A percentile compares a stretch with the other conserved stretches of the same genome.
Evolutionary conservation across 2,797 vertebrate species (phyloP).

Genomic region (Sebastes reedi): DNA sequence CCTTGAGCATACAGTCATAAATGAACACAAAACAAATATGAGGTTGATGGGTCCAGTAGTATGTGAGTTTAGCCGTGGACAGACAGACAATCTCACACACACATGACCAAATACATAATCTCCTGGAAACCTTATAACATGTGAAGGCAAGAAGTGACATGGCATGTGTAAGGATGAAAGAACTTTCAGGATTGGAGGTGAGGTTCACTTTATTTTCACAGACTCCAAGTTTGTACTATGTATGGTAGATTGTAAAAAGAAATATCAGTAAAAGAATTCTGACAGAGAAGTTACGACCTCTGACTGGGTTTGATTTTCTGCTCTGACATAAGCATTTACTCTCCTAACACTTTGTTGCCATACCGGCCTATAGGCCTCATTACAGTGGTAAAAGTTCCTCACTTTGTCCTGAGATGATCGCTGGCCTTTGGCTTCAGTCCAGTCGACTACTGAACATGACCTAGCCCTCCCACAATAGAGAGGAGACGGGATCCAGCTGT

Average conservation of each 20-base stretch:
- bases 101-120: not conserved
- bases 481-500: conserved; percentile 53
- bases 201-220: not conserved
- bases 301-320: not conserved
- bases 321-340: not conserved
- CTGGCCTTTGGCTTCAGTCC: conserved; percentile 18
- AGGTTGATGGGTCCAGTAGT: not conserved
- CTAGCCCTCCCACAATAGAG: conserved; percentile 8
- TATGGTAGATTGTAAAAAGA: not conserved
- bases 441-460: conserved; percentile 41
- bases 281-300: not conserved
- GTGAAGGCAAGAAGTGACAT: not conserved
- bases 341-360: not conserved
- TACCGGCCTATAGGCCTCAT: not conserved
- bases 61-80: not conserved
- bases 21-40: not conserved
- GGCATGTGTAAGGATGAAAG: not conserved
- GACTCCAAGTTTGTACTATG: not conserved
- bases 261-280: not conserved
- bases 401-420: conserved; percentile 8
- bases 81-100: not conserved
- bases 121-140: not conserved
- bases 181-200: not conserved
- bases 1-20: not conserved
- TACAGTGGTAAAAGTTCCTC: not conserved